Evolutionary conservation across 1,140 invertebrate genomes (phyloP).

Genomic region (Globodera rostochiensis): DNA sequence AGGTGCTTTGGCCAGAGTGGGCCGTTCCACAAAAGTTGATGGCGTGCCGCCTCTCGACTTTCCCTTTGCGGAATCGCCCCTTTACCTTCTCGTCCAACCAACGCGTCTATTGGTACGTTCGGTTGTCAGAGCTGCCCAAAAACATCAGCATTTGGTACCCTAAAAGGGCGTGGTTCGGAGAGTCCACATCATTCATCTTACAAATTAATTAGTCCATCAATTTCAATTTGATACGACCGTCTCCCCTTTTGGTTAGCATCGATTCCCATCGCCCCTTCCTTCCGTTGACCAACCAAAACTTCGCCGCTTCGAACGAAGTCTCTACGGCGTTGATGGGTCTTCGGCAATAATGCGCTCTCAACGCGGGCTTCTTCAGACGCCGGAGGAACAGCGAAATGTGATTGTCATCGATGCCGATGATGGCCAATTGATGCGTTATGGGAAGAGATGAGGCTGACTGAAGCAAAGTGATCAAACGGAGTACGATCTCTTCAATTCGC

Average conservation of each 20-base stretch:
- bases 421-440: conserved; percentile 34
- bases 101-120: neutral
- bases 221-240: neutral
- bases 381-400: conserved; percentile 22
- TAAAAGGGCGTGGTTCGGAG: too few relatives aligned
- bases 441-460: conserved; percentile 10
- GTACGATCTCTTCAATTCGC: neutral
- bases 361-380: conserved; percentile 18
- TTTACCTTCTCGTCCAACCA: neutral
- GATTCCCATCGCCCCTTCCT: neutral
- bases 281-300: neutral
- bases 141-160: too few relatives aligned
- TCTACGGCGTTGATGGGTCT: conserved; percentile 26
- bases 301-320: conserved; percentile 20
- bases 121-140: too few relatives aligned
- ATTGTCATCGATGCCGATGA: conserved; percentile 40
- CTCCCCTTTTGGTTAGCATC: neutral
- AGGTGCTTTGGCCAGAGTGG: neutral
- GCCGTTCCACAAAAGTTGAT: neutral
- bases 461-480: neutral
- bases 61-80: neutral
- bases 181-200: too few relatives aligned
- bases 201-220: too few relatives aligned
- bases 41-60: neutral
- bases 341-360: conserved; percentile 32